Evolutionary conservation across 2,113 vertebrate species (phyloP), one percentile per base, ranked within the genome.

Genomic region (Apodemus speciosus): DNA sequence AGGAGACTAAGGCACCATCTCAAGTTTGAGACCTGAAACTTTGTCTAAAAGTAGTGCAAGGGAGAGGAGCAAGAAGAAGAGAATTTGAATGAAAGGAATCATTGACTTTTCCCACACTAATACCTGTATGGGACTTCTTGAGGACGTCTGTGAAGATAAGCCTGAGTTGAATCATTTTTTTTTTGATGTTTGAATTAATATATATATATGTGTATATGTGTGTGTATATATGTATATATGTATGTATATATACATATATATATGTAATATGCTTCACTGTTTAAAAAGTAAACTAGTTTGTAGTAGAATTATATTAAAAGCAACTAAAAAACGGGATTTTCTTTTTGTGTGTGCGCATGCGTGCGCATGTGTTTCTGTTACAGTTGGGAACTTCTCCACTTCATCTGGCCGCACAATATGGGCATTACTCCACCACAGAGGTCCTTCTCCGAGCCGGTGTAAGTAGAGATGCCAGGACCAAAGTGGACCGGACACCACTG

Each of bases 381-480:
- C 75, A 99, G 99, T 79, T 99, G 96, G 99, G 99, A 97, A 99
- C 99, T 11, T 99, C 99, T 96, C 99, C 99, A 1, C 98, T 99
- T 91, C 99, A 99, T 97, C 98, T 99, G 66, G 99, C 99, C 64
- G 99, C 98, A 68, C 99, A 99, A 84, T 98, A 98, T 20, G 99
- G 99, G 5, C 99, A 99, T 91, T 99, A 99, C 92, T 99, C 99
- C 38, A 99, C 99, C 94, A 99, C 99, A 0, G 99, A 99, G 91
- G 99, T 99, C 35, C 98, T 99, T 2, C 98, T 99, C 69, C 98
- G 99, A 46, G 99, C 99, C 21, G 99, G 99, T 30, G 99, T 99
- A 23, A 99, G 99, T 93, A 98, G 99, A 66, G 99, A 99, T 97
- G 99, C 99, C 93, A 98, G 99, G 96, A 99, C 99, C 88, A 99